phyloP scores from a whole-genome alignment of 2,888 invertebrate species.

The Epistrophella euchroma region DNA sequence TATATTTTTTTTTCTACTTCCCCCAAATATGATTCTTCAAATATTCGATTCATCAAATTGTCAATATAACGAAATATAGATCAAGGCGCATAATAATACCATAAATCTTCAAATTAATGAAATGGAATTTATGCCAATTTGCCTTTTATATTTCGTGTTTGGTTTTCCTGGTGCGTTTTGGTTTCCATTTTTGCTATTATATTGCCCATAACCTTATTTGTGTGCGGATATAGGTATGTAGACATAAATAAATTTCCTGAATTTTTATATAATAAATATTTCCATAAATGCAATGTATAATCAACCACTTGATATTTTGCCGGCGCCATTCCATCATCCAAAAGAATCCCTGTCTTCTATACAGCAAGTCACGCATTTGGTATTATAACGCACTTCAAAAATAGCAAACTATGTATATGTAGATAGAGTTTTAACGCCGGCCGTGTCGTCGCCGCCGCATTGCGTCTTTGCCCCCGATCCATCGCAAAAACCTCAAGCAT shows the following conservation, averaged over 20 bases:
- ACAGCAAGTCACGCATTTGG: conserved; percentile 63
- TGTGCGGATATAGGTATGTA: background rate
- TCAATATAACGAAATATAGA: conserved; percentile 7
- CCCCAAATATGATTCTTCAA: conserved; percentile 1
- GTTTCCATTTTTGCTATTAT: background rate
- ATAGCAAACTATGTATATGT: conserved; percentile 21
- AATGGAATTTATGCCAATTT: conserved; percentile 37
- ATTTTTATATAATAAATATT: conserved; percentile 21
- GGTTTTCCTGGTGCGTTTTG: background rate
- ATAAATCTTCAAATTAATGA: conserved; percentile 38
- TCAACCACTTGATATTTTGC: conserved; percentile 39
- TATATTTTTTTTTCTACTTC: background rate
- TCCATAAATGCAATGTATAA: conserved; percentile 39
- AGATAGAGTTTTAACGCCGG: conserved; percentile 19
- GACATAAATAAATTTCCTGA: background rate
- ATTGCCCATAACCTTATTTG: background rate
- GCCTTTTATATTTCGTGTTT: conserved; percentile 19
- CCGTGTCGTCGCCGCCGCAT: background rate
- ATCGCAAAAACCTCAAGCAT: conserved; percentile 27
- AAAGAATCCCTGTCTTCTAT: conserved; percentile 19
- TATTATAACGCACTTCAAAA: conserved; percentile 66
- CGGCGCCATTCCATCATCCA: conserved; percentile 45
- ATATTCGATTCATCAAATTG: conserved; percentile 30
- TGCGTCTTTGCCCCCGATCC: conserved; percentile 4
- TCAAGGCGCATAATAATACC: background rate